These are phyloP conservation scores for Myripristis murdjan DNA, from an alignment of 2,797 vertebrate species.

Conservation along the genomic window DNA sequence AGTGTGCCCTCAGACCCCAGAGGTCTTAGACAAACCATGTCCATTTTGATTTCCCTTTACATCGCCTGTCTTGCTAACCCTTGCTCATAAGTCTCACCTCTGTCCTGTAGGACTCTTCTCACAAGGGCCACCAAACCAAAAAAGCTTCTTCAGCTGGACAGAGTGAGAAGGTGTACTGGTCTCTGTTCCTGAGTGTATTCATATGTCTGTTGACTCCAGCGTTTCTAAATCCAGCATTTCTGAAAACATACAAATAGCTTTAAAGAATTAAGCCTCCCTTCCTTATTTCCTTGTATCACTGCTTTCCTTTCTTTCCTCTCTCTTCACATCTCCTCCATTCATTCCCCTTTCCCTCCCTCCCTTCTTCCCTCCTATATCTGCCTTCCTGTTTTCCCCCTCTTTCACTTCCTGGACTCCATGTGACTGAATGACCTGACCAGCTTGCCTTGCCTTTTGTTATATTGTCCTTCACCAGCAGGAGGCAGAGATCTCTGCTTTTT, in stretches of 20 bases:
- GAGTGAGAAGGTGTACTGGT: conserved; percentile 96
- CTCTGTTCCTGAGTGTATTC: conserved; percentile 89
- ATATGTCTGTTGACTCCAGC: neutral
- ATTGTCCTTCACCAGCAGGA: conserved; percentile 62
- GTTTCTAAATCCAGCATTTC: neutral
- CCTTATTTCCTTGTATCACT: neutral
- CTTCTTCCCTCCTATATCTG: neutral
- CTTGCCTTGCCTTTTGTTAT: conserved; percentile 24
- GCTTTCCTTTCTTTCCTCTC: neutral
- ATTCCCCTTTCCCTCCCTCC: neutral
- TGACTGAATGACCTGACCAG: too few relatives aligned
- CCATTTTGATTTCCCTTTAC: neutral
- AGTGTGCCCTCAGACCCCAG: too few relatives aligned
- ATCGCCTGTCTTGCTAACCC: neutral
- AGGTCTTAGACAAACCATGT: too few relatives aligned
- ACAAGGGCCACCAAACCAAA: conserved; percentile 98
- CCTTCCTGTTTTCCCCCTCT: neutral
- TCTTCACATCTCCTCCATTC: too few relatives aligned
- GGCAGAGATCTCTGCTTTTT: conserved; percentile 58
- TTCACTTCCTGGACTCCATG: too few relatives aligned
- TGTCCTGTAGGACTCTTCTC: conserved; percentile 91
- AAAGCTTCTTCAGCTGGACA: conserved; percentile 93
- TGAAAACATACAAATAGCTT: too few relatives aligned
- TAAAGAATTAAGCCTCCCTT: too few relatives aligned
- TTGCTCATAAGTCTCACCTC: conserved; percentile 7